Base-by-base conservation (phyloP, 2,888 invertebrate species). In the Cerceris rybyensis region DNA sequence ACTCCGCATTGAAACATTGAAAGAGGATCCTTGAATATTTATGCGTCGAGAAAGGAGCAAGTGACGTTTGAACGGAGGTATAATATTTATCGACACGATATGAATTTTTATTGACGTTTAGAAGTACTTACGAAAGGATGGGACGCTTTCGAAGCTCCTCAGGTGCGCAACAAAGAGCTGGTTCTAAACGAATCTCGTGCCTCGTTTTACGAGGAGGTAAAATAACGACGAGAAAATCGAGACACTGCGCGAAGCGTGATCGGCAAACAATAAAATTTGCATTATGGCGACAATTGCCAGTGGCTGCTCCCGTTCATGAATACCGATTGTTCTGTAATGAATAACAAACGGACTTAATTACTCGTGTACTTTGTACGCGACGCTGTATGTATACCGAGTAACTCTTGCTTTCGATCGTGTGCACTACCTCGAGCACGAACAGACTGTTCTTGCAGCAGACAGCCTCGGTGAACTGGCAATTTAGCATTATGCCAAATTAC, bases 31-130 rank as follows among this genome's bases (percentile, higher is more conserved):
- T 58, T 58, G 46, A 39, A 52, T 52, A 54, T 67, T 58, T 55
- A 46, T 58, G 58, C 75, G 13, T n/a, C 14, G 52, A 8, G 46
- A 57, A 73, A 55, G 16, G 43, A 46, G 42, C 46, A 11, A 46
- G 46, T 11, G 46, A 46, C 41, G 43, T 50, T 28, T 13, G 13
- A 13, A 50, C 14, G 57, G 49, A 63, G 17, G 49, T 52, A n/a
- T 59, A 75, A 43, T 74, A 68, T 68, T 74, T 65, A 61, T 57
- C 61, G 7, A 28, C 17, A 8, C 55, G 74, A 75, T 65, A 68
- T 67, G 7, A 69, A 61, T 70, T 77, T 77, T 66, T 75, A 70
- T 52, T 11, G 65, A 54, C 50, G 41, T 52, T 57, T 46, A 58
- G 46, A 70, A 28, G 42, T 58, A 50, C 75, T 65, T 70, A 52